Percentiles rank a stretch among this genome's conserved stretches.
Evolutionary conservation across 1,140 invertebrate species (phyloP).

Genomic region (Euura lappo): DNA sequence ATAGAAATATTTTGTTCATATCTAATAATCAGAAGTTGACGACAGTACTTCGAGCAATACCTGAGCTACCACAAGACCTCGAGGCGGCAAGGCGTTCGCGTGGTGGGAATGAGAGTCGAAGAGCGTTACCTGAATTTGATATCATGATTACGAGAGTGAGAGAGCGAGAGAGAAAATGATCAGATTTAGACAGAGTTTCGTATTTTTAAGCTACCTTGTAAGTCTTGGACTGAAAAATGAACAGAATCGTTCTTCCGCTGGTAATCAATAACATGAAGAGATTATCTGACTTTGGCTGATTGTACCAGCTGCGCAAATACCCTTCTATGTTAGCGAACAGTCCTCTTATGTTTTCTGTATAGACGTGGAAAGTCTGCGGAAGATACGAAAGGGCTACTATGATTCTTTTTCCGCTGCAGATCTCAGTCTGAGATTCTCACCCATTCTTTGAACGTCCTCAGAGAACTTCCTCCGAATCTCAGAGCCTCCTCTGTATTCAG

Average conservation of each 20-base stretch:
- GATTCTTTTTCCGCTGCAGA: too few species aligned
- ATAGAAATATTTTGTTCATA: background rate
- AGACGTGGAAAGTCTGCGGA: constrained; percentile 48
- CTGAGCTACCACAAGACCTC: constrained; percentile 53
- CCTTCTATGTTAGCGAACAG: constrained; percentile 43
- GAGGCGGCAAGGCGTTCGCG: constrained; percentile 29
- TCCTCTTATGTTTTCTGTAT: constrained; percentile 44
- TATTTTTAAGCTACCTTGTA: constrained; percentile 38
- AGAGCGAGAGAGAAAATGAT: constrained; percentile 9
- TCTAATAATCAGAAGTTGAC: background rate
- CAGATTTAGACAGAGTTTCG: background rate
- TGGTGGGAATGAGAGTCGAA: constrained; percentile 55
- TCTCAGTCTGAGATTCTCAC: constrained; percentile 30
- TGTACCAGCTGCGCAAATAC: constrained; percentile 49
- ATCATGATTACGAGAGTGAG: background rate
- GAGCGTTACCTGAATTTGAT: constrained; percentile 39
- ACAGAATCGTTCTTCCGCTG: constrained; percentile 51
- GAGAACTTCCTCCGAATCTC: constrained; percentile 41
- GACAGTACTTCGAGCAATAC: constrained; percentile 32
- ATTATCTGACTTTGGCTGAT: constrained; percentile 39
- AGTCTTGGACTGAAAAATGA: constrained; percentile 54
- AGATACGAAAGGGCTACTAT: background rate
- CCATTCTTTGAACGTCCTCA: constrained; percentile 54
- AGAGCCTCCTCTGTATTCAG: constrained; percentile 51
- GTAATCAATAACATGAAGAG: constrained; percentile 57